Evolutionary conservation across 1,140 invertebrate species (phyloP).

Genomic region (Gryon sp.): DNA sequence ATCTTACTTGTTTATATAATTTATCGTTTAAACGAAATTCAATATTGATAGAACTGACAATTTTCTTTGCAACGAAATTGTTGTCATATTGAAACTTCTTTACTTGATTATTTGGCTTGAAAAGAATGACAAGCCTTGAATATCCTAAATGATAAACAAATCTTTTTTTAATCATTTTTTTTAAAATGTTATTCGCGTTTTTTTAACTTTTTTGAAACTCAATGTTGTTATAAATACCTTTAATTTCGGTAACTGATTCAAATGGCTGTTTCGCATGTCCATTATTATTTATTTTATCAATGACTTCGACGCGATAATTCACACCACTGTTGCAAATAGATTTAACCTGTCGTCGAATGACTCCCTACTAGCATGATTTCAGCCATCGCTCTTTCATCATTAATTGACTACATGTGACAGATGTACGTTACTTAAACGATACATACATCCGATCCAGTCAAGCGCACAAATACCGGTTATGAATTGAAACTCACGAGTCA

Average conservation of each 20-base stretch:
- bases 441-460: slow-evolving; percentile 27
- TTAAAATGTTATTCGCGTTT: too few species aligned
- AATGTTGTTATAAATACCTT: slow-evolving; percentile 6
- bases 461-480: slow-evolving; percentile 22
- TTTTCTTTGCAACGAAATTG: neutral
- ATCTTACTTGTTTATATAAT: slow-evolving; percentile 9
- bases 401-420: slow-evolving; percentile 67
- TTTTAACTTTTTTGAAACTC: too few species aligned
- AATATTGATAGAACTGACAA: slow-evolving; percentile 1
- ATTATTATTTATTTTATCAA: slow-evolving; percentile 67
- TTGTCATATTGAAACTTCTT: neutral
- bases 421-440: slow-evolving; percentile 53
- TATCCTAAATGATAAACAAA: too few species aligned
- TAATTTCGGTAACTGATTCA: slow-evolving; percentile 1
- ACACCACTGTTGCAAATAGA: slow-evolving; percentile 55
- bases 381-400: slow-evolving; percentile 66
- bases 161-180: too few species aligned
- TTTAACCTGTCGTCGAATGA: slow-evolving; percentile 49
- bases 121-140: too few species aligned
- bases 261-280: slow-evolving; percentile 33
- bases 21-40: slow-evolving; percentile 1
- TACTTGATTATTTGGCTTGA: too few species aligned
- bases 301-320: slow-evolving; percentile 66
- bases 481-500: slow-evolving; percentile 41
- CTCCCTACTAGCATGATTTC: slow-evolving; percentile 46